A percentile compares a stretch with the other conserved stretches of the same genome.
phyloP scores from a whole-genome alignment of 2,888 invertebrate species.

The Notodonta ziczac region DNA sequence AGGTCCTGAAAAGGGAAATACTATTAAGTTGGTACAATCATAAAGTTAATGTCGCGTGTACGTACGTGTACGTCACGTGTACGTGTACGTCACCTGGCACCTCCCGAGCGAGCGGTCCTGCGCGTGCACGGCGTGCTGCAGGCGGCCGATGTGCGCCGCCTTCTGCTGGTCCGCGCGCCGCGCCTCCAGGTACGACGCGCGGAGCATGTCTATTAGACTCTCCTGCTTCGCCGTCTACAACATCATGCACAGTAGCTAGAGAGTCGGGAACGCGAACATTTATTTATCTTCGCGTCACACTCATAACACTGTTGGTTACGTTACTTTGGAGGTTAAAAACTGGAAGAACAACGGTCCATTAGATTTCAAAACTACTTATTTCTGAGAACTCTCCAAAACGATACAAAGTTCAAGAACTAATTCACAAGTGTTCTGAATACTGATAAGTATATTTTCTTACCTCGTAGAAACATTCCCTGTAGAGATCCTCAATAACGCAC shows the following conservation, averaged over 20 bases:
- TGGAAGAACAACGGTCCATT: too few relatives aligned
- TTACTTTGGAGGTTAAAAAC: too few relatives aligned
- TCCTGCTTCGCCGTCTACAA: conserved; percentile 74
- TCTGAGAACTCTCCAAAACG: too few relatives aligned
- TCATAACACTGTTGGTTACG: too few relatives aligned
- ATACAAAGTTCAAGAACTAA: too few relatives aligned
- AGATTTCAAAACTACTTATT: too few relatives aligned
- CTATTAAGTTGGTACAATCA: too few relatives aligned
- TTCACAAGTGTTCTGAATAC: too few relatives aligned
- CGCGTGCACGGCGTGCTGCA: conserved; percentile 54
- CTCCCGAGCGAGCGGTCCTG: conserved; percentile 61
- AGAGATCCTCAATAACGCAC: conserved; percentile 69
- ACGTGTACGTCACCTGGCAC: conserved; percentile 63
- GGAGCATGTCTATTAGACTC: conserved; percentile 64
- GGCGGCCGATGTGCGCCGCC: conserved; percentile 49
- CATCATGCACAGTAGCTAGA: not conserved
- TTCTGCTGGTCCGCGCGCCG: conserved; percentile 60
- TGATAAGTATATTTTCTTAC: conserved; percentile 44
- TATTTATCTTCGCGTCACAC: too few relatives aligned
- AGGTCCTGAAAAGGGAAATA: conserved; percentile 55
- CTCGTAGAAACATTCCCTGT: conserved; percentile 77
- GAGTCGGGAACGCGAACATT: not conserved
- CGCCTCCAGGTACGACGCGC: conserved; percentile 63
- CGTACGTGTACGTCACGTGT: too few relatives aligned
- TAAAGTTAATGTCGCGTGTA: too few relatives aligned